Conservation (phyloP, 2,113 vertebrate genomes). For the Neolamprologus toae region DNA sequence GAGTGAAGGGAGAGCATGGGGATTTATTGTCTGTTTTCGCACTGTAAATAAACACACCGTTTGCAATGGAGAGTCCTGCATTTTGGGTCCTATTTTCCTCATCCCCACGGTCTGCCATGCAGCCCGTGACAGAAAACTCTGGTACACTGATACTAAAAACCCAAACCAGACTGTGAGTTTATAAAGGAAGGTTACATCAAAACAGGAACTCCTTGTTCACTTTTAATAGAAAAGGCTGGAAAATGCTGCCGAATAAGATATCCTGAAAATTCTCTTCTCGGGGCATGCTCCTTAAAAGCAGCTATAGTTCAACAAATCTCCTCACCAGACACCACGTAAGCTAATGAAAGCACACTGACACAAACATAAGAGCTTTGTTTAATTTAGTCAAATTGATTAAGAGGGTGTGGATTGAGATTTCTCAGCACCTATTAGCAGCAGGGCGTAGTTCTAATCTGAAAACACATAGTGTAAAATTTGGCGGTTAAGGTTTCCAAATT, state of each 20-base stretch:
- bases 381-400: not conserved
- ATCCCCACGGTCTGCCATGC: not conserved
- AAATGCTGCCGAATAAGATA: not conserved
- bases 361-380: not conserved
- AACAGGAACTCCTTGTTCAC: not conserved
- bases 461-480: not conserved
- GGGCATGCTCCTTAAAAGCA: not conserved
- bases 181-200: not conserved
- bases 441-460: constrained; percentile 27
- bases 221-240: not conserved
- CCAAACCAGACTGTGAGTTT: not conserved
- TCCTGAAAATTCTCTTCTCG: not conserved
- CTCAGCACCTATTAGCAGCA: constrained; percentile 36
- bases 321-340: not conserved
- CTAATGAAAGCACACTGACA: not conserved
- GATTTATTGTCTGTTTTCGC: not conserved
- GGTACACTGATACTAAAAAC: not conserved
- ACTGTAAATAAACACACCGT: not conserved
- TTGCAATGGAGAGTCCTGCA: not conserved
- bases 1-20: not conserved
- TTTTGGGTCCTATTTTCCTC: not conserved
- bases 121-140: not conserved
- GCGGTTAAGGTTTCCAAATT: not conserved
- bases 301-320: not conserved
- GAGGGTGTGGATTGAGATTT: constrained; percentile 4